Conservation (phyloP, 1,140 invertebrate genomes). For the Xylocopa sonorina region DNA sequence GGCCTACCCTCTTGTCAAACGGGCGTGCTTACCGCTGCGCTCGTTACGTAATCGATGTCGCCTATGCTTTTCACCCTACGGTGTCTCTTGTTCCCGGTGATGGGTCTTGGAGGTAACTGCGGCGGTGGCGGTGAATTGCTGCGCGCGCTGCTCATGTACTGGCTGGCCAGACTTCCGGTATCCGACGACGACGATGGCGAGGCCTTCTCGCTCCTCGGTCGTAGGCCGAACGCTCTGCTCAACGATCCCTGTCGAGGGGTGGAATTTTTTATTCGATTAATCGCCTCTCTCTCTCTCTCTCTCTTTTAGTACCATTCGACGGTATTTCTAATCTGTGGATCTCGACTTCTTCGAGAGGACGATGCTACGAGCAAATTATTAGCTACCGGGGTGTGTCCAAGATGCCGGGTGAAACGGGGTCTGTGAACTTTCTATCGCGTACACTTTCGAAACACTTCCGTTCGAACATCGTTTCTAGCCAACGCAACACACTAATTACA, state of each 20-base stretch:
- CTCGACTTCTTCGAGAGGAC: constrained; percentile 41
- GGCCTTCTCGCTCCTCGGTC: constrained; percentile 83
- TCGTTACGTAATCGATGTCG: constrained; percentile 85
- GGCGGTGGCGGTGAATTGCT: constrained; percentile 78
- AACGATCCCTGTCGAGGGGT: constrained; percentile 86
- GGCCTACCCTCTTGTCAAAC: constrained; percentile 81
- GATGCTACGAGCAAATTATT: constrained; percentile 45
- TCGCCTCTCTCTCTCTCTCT: too few relatives aligned
- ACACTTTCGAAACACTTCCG: constrained; percentile 13
- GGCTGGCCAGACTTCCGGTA: constrained; percentile 82
- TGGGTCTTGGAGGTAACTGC: constrained; percentile 77
- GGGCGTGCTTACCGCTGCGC: constrained; percentile 79
- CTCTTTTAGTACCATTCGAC: background rate
- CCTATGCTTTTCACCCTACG: constrained; percentile 88
- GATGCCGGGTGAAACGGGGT: background rate
- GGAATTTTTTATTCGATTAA: background rate
- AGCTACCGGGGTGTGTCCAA: constrained; percentile 6
- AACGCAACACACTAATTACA: too few relatives aligned
- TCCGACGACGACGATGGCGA: constrained; percentile 84
- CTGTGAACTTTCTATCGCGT: background rate
- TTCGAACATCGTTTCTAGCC: too few relatives aligned
- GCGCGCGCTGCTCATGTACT: constrained; percentile 80
- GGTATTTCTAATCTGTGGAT: constrained; percentile 10
- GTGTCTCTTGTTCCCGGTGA: constrained; percentile 82
- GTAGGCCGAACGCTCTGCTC: constrained; percentile 88